Base-by-base conservation (phyloP, 2,888 invertebrate species). In the Urechis unicinctus region DNA sequence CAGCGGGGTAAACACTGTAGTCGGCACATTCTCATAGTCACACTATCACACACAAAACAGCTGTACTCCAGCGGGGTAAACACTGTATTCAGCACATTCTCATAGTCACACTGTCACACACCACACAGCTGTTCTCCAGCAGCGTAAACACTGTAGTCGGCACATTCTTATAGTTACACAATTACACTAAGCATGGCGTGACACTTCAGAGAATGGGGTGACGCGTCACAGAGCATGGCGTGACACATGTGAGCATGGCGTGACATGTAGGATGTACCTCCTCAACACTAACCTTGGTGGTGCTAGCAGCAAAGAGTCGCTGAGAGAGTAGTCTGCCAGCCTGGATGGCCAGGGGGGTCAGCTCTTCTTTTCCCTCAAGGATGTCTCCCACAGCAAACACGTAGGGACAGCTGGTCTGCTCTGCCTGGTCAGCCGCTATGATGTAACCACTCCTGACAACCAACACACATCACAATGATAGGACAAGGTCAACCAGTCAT, bases 301-400 rank as follows among this genome's bases (percentile, higher is more conserved):
- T 60, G 29, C 64, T 55, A 1, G 53, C 57, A 13, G 53, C 62
- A 58, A 69, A 78, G 31, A 77, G 62, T 28, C 77, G 60, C 24
- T 63, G 61, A 42, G 73, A 69, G 52, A 74, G 61, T 13, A 74
- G 58, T 44, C 62, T 65, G 1, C 74, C 74, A 3, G 73, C 69
- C 61, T 68, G 66, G 26, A 74, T 69, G 29, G 74, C 74, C 24
- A 74, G 71, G 5, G 74, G 74, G 1, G 74, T 74, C 49, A 74
- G 57, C 53, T 74, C 71, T 31, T 71, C 71, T 51, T 59, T 83
- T 68, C 86, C 88, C 67, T 87, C 83, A 62, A 91, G 82, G 68
- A 92, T 88, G 6, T 88, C 88, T 65, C 73, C 73, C 17, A 73
- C 64, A 17, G 67, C 72, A 53, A 65, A 73, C 28, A 73, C 62